Percentiles rank a stretch among this genome's conserved stretches.
Evolutionary conservation across 2,888 invertebrate species (phyloP).

Genomic region (Caenorhabditis auriculariae): DNA sequence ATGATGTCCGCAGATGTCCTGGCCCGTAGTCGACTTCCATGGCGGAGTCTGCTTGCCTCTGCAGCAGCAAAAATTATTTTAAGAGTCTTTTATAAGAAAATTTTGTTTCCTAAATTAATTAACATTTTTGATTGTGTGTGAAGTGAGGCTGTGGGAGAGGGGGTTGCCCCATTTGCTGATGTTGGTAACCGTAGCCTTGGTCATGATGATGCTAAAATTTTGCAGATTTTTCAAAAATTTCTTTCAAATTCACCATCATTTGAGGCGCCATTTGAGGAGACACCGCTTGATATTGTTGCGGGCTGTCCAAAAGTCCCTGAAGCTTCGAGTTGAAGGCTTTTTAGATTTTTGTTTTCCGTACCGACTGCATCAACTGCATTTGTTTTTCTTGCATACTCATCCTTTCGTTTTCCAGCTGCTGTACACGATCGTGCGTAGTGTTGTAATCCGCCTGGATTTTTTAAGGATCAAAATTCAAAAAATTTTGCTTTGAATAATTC

Average conservation of each 20-base stretch:
- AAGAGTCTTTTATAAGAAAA: background rate
- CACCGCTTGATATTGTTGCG: conserved; percentile 19
- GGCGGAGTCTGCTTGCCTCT: conserved; percentile 18
- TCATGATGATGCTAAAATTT: conserved; percentile 12
- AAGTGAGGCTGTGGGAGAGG: conserved; percentile 8
- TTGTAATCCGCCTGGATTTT: conserved; percentile 25
- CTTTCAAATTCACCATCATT: background rate
- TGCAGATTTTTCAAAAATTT: conserved; percentile 1
- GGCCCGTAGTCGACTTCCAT: conserved; percentile 29
- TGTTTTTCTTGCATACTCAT: conserved; percentile 40
- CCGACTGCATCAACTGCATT: conserved; percentile 34
- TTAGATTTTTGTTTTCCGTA: too few relatives aligned
- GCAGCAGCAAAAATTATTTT: background rate
- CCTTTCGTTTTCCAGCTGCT: conserved; percentile 37
- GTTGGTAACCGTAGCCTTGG: conserved; percentile 9
- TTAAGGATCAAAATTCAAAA: conserved; percentile 2
- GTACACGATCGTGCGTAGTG: conserved; percentile 16
- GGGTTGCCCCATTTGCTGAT: background rate
- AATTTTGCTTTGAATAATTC: too few relatives aligned
- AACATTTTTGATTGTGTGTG: background rate
- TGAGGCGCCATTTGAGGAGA: conserved; percentile 11
- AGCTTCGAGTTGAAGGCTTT: too few relatives aligned
- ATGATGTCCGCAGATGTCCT: too few relatives aligned
- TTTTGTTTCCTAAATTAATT: background rate
- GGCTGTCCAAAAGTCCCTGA: conserved; percentile 24